phyloP scores from a whole-genome alignment of 2,888 invertebrate genomes.

The Tetragonula carbonaria region DNA sequence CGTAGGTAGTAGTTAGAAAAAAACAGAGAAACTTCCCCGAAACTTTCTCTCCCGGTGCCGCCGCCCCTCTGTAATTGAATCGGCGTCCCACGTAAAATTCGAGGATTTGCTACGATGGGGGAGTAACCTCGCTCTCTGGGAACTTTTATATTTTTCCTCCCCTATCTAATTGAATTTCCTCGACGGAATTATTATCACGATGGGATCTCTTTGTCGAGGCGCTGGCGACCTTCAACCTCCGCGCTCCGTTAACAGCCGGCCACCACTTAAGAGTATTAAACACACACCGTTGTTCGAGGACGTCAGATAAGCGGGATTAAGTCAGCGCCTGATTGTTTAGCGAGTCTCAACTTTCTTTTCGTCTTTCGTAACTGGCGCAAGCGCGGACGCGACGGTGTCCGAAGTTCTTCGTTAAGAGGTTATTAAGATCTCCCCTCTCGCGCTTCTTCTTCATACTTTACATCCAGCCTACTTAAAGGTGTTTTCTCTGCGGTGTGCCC shows the following conservation, averaged over 20 bases:
- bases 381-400: background rate
- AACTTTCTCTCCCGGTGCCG: background rate
- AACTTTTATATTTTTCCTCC: background rate
- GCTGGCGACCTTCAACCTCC: background rate
- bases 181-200: background rate
- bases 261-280: conserved; percentile 7
- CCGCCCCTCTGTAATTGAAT: background rate
- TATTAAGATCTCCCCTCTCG: conserved; percentile 39
- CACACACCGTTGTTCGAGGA: background rate
- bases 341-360: conserved; percentile 13
- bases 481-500: background rate
- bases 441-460: conserved; percentile 39
- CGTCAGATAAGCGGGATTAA: conserved; percentile 22
- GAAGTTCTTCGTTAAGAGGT: conserved; percentile 44
- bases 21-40: background rate
- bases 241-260: background rate
- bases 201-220: background rate
- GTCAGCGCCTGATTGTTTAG: background rate
- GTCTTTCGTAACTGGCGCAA: background rate
- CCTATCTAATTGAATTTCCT: background rate
- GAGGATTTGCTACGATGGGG: background rate
- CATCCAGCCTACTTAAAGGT: conserved; percentile 42
- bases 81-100: background rate
- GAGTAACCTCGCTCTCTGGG: background rate
- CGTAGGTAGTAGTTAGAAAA: background rate